Evolutionary conservation across 2,113 vertebrate species (phyloP).

Genomic region (Anas platyrhynchos): DNA sequence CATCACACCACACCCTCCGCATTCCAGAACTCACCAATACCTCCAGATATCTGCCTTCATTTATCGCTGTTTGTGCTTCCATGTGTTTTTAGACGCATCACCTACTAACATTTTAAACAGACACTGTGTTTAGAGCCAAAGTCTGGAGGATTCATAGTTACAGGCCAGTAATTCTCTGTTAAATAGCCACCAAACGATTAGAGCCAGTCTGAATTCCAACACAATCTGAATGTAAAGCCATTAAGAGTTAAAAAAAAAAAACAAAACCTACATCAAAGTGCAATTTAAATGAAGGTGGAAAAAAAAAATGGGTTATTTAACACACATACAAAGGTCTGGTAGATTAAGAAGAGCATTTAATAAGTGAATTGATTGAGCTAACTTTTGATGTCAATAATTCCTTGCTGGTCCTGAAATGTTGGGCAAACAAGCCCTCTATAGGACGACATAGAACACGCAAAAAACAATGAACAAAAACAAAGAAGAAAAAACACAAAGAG

Average conservation of each 20-base stretch:
- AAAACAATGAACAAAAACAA: too few relatives aligned
- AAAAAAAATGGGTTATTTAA: not conserved
- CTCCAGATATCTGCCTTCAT: rapidly evolving
- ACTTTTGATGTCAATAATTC: not conserved
- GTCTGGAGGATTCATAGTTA: not conserved
- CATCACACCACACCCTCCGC: not conserved
- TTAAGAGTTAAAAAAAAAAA: not conserved
- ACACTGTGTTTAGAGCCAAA: not conserved
- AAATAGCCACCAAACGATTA: not conserved
- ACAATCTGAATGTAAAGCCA: rapidly evolving
- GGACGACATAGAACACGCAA: not conserved
- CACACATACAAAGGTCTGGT: rapidly evolving
- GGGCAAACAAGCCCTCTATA: not conserved
- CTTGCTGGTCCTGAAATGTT: not conserved
- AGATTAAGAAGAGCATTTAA: not conserved
- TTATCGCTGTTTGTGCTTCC: too few relatives aligned
- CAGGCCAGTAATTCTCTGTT: not conserved
- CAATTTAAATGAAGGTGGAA: not conserved
- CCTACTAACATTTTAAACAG: not conserved
- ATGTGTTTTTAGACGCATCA: not conserved
- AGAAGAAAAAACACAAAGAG: not conserved
- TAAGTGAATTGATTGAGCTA: not conserved
- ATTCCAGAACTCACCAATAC: rapidly evolving
- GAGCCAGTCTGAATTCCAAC: not conserved
- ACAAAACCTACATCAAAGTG: not conserved